Evolutionary conservation across 2,797 vertebrate species (phyloP), one percentile per base, ranked within the genome.

Genomic region (Typhlichthys eigenmanni): DNA sequence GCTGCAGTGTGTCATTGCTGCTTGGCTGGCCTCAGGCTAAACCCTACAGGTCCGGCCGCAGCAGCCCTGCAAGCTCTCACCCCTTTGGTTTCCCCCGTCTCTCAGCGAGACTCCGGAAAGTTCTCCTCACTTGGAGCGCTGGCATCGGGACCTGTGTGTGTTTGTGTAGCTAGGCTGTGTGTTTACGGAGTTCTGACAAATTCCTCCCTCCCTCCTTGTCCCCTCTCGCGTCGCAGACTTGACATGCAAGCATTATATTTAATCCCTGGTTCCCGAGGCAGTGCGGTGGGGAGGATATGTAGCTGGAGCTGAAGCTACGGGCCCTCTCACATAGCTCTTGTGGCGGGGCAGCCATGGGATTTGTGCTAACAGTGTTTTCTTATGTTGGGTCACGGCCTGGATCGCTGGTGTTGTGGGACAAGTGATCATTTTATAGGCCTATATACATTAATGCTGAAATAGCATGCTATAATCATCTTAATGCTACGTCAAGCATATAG

Each of bases 11-110:
- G 90, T 94, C 89, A 90, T 91, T 91, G 91, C 82, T 56, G 75
- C 85, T 95, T 96, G 94, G 93, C 95, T 96, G 95, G 86, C 94
- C 94, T 94, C 92, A 80, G 83, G 72, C 60, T 95, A 92, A 95
- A 95, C 95, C 90, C 91, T 84, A 77, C 34, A 38, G 82, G 79
- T 85, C 87, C 83, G 53, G 3, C 24, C n/a, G 78, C 56, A 81
- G 83, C 75, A 87, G 79, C 81, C 82, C 78, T 86, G 83, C 81
- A 81, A 78, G 76, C 81, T 86, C 53, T 89, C 83, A 90, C 92
- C 90, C 92, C 90, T 86, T 85, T 92, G 81, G 62, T 56, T 82
- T 91, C 83, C 69, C 69, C 68, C 48, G 66, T 69, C 13, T 62
- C 81, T 82, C 65, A 67, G 71, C 58, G 24, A 76, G 79, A 73